Evolutionary conservation across 2,113 vertebrate genomes (phyloP), one percentile per base, ranked within the genome.

Genomic region (Tychaedon coryphoeus): DNA sequence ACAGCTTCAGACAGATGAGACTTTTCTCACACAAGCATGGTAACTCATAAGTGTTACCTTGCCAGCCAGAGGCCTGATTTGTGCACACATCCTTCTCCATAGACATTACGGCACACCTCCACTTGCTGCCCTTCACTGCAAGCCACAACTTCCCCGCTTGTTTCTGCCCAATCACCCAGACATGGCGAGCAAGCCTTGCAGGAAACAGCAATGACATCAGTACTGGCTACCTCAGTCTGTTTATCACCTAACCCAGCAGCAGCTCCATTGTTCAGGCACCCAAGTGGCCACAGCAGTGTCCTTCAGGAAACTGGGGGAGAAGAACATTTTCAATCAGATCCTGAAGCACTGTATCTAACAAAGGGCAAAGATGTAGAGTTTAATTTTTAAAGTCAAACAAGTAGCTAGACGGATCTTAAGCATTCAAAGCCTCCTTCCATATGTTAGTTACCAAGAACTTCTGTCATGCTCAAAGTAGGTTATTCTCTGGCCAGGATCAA

Each of bases 41-140:
- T 54, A 86, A 89, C 18, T 80, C 40, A 2, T 0, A 0, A 34
- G 23, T 19, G 43, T 34, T 45, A 70, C 33, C 71, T 57, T 85
- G 66, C 34, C 57, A 72, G 53, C 34, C 3, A 0, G 0, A 71
- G 48, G 53, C 57, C 65, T 85, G 23, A 48, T 47, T 40, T 47
- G 57, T 23, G 61, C 69, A 34, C 38, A 47, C 42, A 5, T 43
- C 57, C 60, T 83, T 61, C 80, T 90, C 42, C 16, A 5, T 16
- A 56, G 74, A 80, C 91, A n/a, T 48, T 22, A 53, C 0, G 0
- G 33, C 23, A 79, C 7, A 5, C 2, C n/a, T 58, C 33, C 3
- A 10, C 42, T 58, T 3, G 4, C 64, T 38, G 60, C 77, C 65
- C 38, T 78, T 38, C 6, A 6, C 78, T 60, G 42, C 29, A 48